Evolutionary conservation across 64 coral and sea anemone species (phyloP), one percentile per base, ranked within the genome.

Genomic region (Pachyseris speciosa): DNA sequence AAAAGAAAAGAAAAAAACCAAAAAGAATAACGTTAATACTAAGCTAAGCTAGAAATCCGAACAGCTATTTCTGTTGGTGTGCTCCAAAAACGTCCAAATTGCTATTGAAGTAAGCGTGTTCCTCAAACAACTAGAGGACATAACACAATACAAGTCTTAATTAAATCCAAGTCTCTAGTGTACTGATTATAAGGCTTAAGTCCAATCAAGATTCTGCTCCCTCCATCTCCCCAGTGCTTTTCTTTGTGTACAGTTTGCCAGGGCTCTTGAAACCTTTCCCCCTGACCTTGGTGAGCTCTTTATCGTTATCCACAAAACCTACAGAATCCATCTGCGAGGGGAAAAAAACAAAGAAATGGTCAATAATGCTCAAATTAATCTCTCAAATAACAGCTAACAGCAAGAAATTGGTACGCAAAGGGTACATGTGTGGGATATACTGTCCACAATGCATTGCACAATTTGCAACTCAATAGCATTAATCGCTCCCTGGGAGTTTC

Each of bases 261-360:
- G 95, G 95, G 74, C 95, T 93, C 63, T 87, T 96, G 53, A 96
- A 96, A 20, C 95, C 95, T 49, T 80, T 96, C 32, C 94, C 94
- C 68, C 83, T 89, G 59, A 83, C 67, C 73, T 87, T 45, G 30
- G 48, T 64, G 47, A 89, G 59, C 53, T 75, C 64, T 80, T 64
- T 78, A 53, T 90, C 84, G 37, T 84, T 66, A 45, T 85, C 83
- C 74, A 47, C 39, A 80, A 45, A 86, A 70, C 77, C 65, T 77
- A 66, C 84, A 25, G 45, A 78, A 17, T 51, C 69, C 64, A 75
- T 60, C 43, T 71, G 78, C 49, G n/a, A n/a, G n/a, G 29, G 49
- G 49, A 74, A 49, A 24, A 60, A 33, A 84, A 51, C 37, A 1
- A 9, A 47, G 3, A 19, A 74, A 25, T 25, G n/a, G 40, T 67